Evolutionary conservation across 35 echinoderm and acorn worm species (phyloP).

Genomic region (Ophiothrix spiculata): DNA sequence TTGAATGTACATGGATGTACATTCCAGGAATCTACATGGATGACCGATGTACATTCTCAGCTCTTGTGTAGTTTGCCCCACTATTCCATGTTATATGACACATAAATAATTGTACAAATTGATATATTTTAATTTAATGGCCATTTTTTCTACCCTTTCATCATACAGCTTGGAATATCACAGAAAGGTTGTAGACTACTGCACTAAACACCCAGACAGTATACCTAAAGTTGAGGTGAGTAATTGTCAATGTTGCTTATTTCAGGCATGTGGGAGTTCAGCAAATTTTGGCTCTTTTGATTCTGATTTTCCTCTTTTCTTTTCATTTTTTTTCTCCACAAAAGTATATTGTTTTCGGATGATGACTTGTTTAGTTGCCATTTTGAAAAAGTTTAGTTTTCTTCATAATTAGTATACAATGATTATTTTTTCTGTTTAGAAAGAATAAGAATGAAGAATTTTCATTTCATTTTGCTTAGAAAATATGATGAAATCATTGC

Average conservation of each 20-base stretch:
- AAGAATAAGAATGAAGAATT: too few species aligned
- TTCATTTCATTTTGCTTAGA: too few species aligned
- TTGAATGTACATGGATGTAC: too few species aligned
- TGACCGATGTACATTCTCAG: too few species aligned
- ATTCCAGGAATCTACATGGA: too few species aligned
- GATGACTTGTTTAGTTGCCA: too few species aligned
- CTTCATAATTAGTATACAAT: too few species aligned
- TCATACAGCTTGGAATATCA: conserved; percentile 50
- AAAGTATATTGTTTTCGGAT: neutral
- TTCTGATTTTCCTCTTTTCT: neutral
- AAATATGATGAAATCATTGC: neutral
- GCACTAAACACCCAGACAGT: conserved; percentile 42
- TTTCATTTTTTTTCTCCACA: neutral
- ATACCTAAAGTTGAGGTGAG: conserved; percentile 39
- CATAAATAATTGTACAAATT: neutral
- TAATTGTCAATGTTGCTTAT: neutral
- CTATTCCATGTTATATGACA: neutral
- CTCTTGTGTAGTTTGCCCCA: too few species aligned
- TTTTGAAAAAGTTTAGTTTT: too few species aligned
- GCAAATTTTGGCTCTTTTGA: neutral
- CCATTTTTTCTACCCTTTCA: conserved; percentile 2
- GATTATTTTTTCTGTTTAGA: too few species aligned
- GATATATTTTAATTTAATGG: neutral
- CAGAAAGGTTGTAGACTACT: conserved; percentile 61
- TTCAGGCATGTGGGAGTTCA: neutral